Base-by-base conservation (phyloP, 2,888 invertebrate species). In the Tachystola acroxantha region DNA sequence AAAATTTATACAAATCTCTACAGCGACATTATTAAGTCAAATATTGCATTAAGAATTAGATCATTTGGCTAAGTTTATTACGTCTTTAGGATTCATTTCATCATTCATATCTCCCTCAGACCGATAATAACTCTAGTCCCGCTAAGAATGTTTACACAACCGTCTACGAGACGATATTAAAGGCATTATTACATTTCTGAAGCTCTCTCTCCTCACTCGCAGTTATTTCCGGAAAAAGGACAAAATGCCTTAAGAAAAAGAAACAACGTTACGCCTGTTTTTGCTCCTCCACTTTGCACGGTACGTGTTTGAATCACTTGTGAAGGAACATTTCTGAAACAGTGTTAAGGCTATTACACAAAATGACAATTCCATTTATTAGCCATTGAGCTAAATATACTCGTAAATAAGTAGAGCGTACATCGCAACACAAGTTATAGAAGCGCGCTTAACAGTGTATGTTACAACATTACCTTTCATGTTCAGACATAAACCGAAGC, bases 131-230 rank as follows among this genome's bases (percentile, higher is more conserved):
- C 55, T 50, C 45, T 52, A 62, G 57, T 40, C 55, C 46, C 47
- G 45, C 53, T 53, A 54, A 61, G 54, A 63, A 69, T 71, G 60
- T 74, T 72, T 71, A 65, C 63, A 62, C 53, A 64, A 53, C 63
- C 57, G 66, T 69, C 57, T 59, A 48, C 36, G 47, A 47, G 49
- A 53, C 60, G 62, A 66, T 72, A 76, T 72, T 69, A 73, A 65
- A 73, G 62, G 64, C 67, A 71, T 73, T 75, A 76, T 75, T 72
- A 75, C 67, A 68, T 71, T 70, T 64, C 60, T 61, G 55, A 55
- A 62, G 54, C 52, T 56, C 45, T 48, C 49, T 58, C 50, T 53
- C 47, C 47, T 49, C 50, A 53, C 48, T 51, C 48, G 43, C 42
- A 46, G 47, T 50, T 54, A 58, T 58, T 54, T 61, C 48, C 43